Conservation (phyloP, 2,797 vertebrate genomes). For the Thamnophis elegans region DNA sequence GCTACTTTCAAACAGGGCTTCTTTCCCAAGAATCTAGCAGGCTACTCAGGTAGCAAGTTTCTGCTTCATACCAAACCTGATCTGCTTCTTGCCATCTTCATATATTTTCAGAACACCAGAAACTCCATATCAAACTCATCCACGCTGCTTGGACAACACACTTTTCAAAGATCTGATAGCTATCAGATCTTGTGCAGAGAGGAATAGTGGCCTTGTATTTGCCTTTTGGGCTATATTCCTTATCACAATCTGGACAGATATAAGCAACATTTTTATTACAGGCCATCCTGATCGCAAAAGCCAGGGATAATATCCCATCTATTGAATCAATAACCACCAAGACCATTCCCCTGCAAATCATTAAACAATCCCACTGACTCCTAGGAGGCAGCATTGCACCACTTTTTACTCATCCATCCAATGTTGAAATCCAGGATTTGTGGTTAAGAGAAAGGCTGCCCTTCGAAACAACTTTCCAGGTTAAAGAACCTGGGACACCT, state of each 20-base stretch:
- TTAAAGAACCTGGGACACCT: background rate
- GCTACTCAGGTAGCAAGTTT: background rate
- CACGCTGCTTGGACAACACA: background rate
- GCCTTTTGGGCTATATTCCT: background rate
- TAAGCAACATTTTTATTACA: background rate
- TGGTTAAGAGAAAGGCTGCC: background rate
- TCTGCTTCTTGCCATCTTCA: background rate
- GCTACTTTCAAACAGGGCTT: background rate
- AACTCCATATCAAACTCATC: background rate
- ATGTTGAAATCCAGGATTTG: background rate
- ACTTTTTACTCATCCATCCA: background rate
- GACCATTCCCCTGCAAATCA: background rate
- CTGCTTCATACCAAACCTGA: background rate
- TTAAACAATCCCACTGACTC: background rate
- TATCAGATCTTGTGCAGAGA: background rate
- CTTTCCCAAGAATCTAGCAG: background rate
- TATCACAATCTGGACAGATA: background rate
- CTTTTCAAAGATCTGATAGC: background rate
- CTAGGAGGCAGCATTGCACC: background rate
- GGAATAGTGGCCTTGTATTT: background rate
- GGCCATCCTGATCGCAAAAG: background rate
- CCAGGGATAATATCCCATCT: background rate
- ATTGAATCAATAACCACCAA: background rate
- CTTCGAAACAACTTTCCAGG: background rate
- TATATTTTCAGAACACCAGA: background rate